These are phyloP conservation scores for Pleuronectes platessa DNA, from an alignment of 2,113 vertebrate species.

Conservation along the genomic window DNA sequence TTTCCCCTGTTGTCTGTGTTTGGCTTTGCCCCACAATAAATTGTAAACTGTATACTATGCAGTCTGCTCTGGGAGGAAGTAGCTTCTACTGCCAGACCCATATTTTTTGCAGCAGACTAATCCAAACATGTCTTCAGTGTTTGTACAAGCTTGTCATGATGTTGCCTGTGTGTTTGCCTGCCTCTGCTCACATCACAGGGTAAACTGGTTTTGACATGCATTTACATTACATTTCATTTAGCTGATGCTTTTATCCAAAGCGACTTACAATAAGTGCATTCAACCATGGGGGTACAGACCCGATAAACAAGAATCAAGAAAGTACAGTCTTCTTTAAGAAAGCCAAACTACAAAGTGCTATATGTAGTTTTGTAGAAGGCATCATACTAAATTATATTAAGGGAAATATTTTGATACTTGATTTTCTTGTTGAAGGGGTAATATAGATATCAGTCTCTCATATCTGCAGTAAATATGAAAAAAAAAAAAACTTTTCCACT, in stretches of 20 bases:
- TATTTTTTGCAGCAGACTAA: slow-evolving; percentile 14
- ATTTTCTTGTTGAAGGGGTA: background rate
- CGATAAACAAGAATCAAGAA: too few species aligned
- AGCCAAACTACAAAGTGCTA: too few species aligned
- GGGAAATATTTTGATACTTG: too few species aligned
- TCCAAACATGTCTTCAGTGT: slow-evolving; percentile 21
- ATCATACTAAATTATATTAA: background rate
- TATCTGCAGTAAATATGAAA: too few species aligned
- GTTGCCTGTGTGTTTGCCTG: background rate
- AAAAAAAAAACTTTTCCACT: too few species aligned
- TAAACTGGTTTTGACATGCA: background rate
- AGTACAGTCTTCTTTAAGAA: too few species aligned
- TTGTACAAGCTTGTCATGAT: slow-evolving; percentile 29
- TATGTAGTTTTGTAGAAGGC: background rate
- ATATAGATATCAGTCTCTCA: background rate
- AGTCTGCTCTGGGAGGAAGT: background rate
- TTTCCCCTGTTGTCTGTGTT: background rate
- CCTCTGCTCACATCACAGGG: slow-evolving; percentile 11
- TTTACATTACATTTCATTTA: background rate
- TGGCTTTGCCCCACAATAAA: background rate
- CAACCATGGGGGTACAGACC: too few species aligned
- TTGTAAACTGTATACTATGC: background rate
- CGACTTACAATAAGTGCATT: too few species aligned
- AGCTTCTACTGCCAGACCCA: slow-evolving; percentile 8
- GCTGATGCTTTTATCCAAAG: too few species aligned